These are phyloP conservation scores for Burhinus bistriatus DNA, from an alignment of 2,113 vertebrate genomes.

Conservation along the genomic window DNA sequence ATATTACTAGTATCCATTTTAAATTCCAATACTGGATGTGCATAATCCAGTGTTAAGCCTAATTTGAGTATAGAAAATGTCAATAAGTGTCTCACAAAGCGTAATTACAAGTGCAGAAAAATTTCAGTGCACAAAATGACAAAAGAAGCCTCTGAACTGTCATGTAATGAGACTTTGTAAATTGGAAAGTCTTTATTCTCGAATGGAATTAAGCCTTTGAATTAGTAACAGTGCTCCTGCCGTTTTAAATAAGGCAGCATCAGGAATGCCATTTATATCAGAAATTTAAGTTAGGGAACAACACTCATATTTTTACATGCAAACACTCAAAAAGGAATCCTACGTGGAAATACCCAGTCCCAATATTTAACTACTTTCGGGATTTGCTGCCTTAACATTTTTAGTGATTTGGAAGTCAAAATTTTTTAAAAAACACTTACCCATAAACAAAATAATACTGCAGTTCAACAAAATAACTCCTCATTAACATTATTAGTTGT, in stretches of 20 bases:
- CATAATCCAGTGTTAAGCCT: background rate
- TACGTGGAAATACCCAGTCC: background rate
- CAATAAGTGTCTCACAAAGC: background rate
- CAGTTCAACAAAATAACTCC: background rate
- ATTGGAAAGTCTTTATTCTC: background rate
- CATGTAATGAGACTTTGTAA: background rate
- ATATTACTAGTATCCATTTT: background rate
- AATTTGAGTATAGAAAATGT: background rate
- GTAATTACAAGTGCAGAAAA: background rate
- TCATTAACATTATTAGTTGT: background rate
- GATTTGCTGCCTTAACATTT: background rate
- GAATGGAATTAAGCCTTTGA: background rate
- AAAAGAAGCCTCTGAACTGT: background rate
- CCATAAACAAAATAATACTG: background rate
- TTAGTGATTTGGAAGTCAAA: background rate
- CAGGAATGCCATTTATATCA: background rate
- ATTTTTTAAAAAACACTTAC: background rate
- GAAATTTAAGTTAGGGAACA: background rate
- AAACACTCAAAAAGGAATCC: background rate
- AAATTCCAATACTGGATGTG: background rate
- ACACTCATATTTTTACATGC: background rate
- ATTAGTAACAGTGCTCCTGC: background rate
- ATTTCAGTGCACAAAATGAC: background rate
- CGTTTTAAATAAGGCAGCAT: background rate
- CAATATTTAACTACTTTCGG: background rate